Base-by-base conservation (phyloP, 2,113 vertebrate species). In the Echinops telfairi region DNA sequence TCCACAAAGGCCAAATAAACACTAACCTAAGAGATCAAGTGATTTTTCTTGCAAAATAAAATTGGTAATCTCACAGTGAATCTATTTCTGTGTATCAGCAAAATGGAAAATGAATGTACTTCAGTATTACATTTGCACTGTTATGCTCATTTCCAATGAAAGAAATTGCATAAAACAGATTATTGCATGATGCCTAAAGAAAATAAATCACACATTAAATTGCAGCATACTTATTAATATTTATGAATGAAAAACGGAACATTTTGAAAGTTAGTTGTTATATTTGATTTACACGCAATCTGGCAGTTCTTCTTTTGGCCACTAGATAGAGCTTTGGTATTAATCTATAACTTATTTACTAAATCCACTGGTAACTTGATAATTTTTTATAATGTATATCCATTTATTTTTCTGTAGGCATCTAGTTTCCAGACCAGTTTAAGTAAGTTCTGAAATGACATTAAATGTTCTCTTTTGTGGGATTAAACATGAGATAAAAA, bases 101-200 rank as follows among this genome's bases (percentile, higher is more conserved):
- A 95, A 96, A 76, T 29, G 91, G 29, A 95, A 97, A 96, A 75
- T 86, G 29, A 97, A 97, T 84, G 76, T 88, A 97, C 90, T 95
- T 97, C 92, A 89, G 60, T 92, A 75, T 85, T 92, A 85, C 43
- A 90, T 94, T 95, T 94, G 29, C 89, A 97, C 87, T 94, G 94
- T 96, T 92, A 96, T 96, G 97, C 96, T 93, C 92, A 96, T 89
- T 92, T 66, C 80, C 92, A 96, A 94, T 85, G 87, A 96, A 97
- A 83, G 80, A 97, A 40, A 93, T 82, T 76, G 68, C 76, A 96
- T 68, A 80, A 93, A 94, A 38, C 82, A 83, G 89, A 40, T 86
- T 84, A 94, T 94, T 95, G 62, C 57, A 94, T 96, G 95, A 97
- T 75, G 79, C 93, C 94, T 95, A 96, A 96, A 91, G 66, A 87